phyloP scores from a whole-genome alignment of 1,140 invertebrate species.

The Tribolium madens region DNA sequence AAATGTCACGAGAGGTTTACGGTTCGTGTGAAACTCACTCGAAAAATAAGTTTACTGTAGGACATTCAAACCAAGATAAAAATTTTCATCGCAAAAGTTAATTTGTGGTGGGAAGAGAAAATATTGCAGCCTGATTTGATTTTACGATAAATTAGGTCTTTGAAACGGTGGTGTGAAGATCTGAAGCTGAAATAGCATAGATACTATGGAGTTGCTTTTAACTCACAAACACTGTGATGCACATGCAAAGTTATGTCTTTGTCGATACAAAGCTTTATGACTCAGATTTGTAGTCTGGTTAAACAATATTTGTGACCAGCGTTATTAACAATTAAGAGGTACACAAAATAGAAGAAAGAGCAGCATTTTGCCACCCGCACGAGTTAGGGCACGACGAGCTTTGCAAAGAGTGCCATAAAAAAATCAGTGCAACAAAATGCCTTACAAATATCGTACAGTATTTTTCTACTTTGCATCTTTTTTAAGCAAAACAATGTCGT shows the following conservation, averaged over 20 bases:
- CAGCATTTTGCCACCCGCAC: too few species aligned
- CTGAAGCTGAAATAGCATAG: neutral
- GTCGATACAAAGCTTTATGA: neutral
- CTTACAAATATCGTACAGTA: too few species aligned
- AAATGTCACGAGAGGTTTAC: slow-evolving; percentile 13
- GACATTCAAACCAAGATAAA: too few species aligned
- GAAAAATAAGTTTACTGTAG: neutral
- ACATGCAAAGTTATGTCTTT: neutral
- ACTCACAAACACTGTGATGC: neutral
- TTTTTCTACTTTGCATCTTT: too few species aligned
- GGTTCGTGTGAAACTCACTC: neutral
- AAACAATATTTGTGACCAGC: too few species aligned
- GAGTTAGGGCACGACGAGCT: too few species aligned
- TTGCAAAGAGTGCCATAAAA: too few species aligned
- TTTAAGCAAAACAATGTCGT: too few species aligned
- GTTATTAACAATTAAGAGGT: neutral
- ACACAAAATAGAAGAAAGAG: slow-evolving; percentile 3
- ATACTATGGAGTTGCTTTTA: neutral
- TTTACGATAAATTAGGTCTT: neutral
- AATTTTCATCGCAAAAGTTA: neutral
- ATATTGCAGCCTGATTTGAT: neutral
- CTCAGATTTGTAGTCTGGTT: too few species aligned
- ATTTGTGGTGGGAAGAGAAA: neutral
- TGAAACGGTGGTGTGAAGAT: neutral
- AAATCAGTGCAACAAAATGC: too few species aligned